Evolutionary conservation across 1,140 invertebrate genomes (phyloP), one percentile per base, ranked within the genome.

Genomic region (Macrotrachela quadricornifera): DNA sequence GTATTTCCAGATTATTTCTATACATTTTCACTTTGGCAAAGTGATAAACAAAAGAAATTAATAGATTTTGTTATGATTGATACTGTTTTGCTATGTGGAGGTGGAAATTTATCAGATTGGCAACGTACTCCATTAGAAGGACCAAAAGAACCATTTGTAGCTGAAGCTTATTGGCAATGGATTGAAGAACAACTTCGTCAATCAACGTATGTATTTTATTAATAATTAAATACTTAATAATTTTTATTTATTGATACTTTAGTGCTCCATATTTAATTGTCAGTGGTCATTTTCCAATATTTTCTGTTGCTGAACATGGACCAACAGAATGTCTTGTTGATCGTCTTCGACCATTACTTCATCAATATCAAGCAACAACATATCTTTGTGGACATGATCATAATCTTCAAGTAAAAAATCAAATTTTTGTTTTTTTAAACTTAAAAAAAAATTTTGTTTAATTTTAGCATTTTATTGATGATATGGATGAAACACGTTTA

Each of bases 361-460:
- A 70, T 17, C 65, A 70, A 42, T 72, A 72, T 59, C 58, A 63
- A 37, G 73, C 71, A 1, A 66, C 62, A 46, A 71, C 71, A 11
- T 74, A 75, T 56, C 58, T 75, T 18, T 62, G 60, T 56, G 73
- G 73, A 15, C 74, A 75, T 59, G 74, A 75, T 54, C 73, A 75
- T 59, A 67, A 67, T 56, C 54, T 70, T 13, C 69, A 71, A 14
- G 68, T 71, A 60, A 65, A 69, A n/a, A 55, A 56, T 58, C 41
- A 15, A 47, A 18, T 46, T 8, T 45, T 38, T 47, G 15, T 17
- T 53, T 15, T 40, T 39, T 16, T 36, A 17, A 18, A 53, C 44
- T 30, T n/a, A n/a, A n/a, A n/a, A n/a, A n/a, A n/a, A n/a, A 30
- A 4, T 30, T 30, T 2, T 30, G 21, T 30, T 30, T 8, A 30